Evolutionary conservation across 1,140 invertebrate genomes (phyloP).

Genomic region (Drosophila eugracilis): DNA sequence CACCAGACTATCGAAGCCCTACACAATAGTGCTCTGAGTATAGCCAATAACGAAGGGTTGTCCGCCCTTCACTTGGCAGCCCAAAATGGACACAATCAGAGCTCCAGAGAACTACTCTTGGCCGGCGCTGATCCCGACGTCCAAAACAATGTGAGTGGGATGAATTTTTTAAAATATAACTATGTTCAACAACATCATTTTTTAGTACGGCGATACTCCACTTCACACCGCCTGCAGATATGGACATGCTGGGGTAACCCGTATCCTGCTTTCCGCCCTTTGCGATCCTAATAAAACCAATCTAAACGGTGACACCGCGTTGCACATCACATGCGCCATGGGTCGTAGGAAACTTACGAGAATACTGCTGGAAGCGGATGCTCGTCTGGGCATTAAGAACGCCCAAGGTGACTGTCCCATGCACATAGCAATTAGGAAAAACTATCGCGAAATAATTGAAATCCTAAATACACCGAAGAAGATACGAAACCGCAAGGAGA

Average conservation of each 20-base stretch:
- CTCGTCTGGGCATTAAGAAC: constrained; percentile 92
- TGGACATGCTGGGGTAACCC: constrained; percentile 97
- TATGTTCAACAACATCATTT: neutral
- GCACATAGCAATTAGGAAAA: constrained; percentile 95
- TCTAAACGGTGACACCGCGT: constrained; percentile 97
- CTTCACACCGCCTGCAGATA: constrained; percentile 97
- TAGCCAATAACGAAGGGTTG: constrained; percentile 95
- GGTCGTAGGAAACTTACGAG: constrained; percentile 95
- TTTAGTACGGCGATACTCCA: constrained; percentile 96
- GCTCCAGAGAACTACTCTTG: constrained; percentile 93
- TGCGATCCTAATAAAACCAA: constrained; percentile 96
- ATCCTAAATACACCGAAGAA: constrained; percentile 88
- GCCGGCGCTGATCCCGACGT: constrained; percentile 94
- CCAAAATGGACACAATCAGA: constrained; percentile 98
- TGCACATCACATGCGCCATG: constrained; percentile 97
- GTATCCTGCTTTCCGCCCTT: constrained; percentile 96
- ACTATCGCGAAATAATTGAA: constrained; percentile 91
- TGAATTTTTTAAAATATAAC: neutral
- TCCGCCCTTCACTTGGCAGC: constrained; percentile 96
- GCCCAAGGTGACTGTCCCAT: constrained; percentile 96
- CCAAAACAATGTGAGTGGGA: constrained; percentile 93
- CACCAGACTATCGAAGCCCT: constrained; percentile 85
- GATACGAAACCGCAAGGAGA: constrained; percentile 82
- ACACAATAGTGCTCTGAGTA: constrained; percentile 89
- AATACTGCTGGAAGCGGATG: constrained; percentile 94